Percentiles rank a stretch among this genome's conserved stretches.
Evolutionary conservation across 2,888 invertebrate species (phyloP).

Genomic region (Oegoconia quadripuncta): DNA sequence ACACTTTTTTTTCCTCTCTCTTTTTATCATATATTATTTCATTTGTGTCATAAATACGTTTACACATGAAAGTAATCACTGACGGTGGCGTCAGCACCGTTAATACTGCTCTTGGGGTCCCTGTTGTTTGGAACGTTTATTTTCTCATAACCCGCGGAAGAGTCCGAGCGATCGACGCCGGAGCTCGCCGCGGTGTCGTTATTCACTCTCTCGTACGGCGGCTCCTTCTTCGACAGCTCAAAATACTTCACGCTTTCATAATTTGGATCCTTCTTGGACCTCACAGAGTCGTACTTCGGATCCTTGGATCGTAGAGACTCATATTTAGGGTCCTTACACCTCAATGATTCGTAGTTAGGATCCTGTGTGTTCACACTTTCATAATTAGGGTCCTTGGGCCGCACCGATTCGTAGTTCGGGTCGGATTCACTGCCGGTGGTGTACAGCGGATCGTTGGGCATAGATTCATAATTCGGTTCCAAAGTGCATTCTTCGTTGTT

Average conservation of each 20-base stretch:
- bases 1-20: conserved; percentile 29
- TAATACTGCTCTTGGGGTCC: conserved; percentile 64
- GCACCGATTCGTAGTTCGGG: conserved; percentile 84
- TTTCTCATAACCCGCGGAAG: conserved; percentile 63
- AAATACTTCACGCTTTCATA: conserved; percentile 90
- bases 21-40: conserved; percentile 6
- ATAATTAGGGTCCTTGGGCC: conserved; percentile 83
- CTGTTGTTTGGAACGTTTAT: conserved; percentile 55
- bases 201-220: conserved; percentile 83
- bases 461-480: conserved; percentile 89
- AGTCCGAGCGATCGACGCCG: conserved; percentile 57
- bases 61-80: conserved; percentile 74
- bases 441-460: conserved; percentile 82
- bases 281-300: conserved; percentile 84
- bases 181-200: conserved; percentile 41
- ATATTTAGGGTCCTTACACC: conserved; percentile 82
- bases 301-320: conserved; percentile 75
- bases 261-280: conserved; percentile 83
- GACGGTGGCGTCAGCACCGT: conserved; percentile 56
- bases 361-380: conserved; percentile 84
- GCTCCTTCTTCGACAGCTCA: conserved; percentile 78
- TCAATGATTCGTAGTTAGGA: conserved; percentile 80
- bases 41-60: conserved; percentile 18
- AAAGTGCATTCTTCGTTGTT: conserved; percentile 74
- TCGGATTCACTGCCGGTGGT: conserved; percentile 87